Base-by-base conservation (phyloP, 2,113 vertebrate genomes). In the Gorilla gorilla region DNA sequence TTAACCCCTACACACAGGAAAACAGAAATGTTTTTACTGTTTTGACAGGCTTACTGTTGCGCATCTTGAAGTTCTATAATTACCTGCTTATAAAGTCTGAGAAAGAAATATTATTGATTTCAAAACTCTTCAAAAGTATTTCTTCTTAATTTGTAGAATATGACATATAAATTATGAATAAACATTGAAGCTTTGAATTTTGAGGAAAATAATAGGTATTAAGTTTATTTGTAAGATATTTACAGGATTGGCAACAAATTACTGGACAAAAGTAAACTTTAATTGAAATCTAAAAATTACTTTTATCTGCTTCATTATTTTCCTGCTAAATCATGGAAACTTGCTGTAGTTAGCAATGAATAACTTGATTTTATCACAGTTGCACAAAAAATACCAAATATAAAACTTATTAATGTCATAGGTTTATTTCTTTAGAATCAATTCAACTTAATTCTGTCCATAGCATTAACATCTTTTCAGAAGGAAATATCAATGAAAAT, bases 401-500 rank as follows among this genome's bases (percentile, higher is more conserved):
- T 84, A 90, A 61, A 13, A 94, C 61, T 73, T 94, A 98, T 96
- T 98, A 97, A 86, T 97, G 97, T 83, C 81, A 79, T 86, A 72
- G 79, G 30, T 99, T 99, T 98, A 98, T 99, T 98, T 99, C 98
- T 98, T 98, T 98, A 97, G 94, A 98, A 99, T 99, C 99, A 99
- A 98, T 99, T 98, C 97, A 98, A 96, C 91, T 98, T 99, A 99
- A 99, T 99, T 99, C 98, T 98, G 99, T 98, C 98, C 97, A 97
- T 98, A 98, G 98, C 98, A 98, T 99, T 99, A 99, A 98, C 98
- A 98, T 99, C 98, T 99, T 99, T 95, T 95, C 23, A 97, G 97
- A 98, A 57, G 90, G 98, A 99, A 99, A 96, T 98, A 99, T 99
- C 75, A 98, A 99, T 97, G 84, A 61, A 97, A 98, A 85, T 57